Conservation (phyloP, 2,888 invertebrate species). For the Ochropacha duplaris region DNA sequence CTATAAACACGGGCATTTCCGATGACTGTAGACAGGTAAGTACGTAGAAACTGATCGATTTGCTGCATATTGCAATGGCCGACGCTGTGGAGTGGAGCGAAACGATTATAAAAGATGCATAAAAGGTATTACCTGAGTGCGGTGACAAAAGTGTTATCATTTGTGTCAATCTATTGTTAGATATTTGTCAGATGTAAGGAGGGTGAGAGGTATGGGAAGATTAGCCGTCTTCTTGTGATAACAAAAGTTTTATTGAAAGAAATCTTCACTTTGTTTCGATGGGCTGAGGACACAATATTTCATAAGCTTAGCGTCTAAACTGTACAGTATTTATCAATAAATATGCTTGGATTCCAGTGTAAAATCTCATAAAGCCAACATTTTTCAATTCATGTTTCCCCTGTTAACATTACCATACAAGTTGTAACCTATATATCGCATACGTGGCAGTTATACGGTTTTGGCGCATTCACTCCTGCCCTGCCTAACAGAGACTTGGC, state of each 20-base stretch:
- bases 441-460: not conserved
- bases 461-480: not conserved
- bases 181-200: not conserved
- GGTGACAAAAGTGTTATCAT: not conserved
- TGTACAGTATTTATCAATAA: no score
- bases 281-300: no score
- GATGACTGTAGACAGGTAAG: conserved; percentile 16
- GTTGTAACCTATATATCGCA: not conserved
- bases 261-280: no score
- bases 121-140: not conserved
- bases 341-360: not conserved
- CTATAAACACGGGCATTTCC: conserved; percentile 23
- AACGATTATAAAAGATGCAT: conserved; percentile 11
- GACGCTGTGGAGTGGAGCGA: conserved; percentile 12
- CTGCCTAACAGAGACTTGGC: not conserved
- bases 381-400: not conserved
- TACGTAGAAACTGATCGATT: conserved; percentile 23
- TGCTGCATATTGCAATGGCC: conserved; percentile 11
- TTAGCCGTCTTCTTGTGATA: no score
- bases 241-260: no score
- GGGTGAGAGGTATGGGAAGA: no score
- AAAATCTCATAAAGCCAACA: not conserved
- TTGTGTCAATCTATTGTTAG: not conserved
- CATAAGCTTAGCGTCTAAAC: not conserved
- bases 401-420: not conserved